phyloP scores from a whole-genome alignment of 2,113 vertebrate species.

The Naja naja region DNA sequence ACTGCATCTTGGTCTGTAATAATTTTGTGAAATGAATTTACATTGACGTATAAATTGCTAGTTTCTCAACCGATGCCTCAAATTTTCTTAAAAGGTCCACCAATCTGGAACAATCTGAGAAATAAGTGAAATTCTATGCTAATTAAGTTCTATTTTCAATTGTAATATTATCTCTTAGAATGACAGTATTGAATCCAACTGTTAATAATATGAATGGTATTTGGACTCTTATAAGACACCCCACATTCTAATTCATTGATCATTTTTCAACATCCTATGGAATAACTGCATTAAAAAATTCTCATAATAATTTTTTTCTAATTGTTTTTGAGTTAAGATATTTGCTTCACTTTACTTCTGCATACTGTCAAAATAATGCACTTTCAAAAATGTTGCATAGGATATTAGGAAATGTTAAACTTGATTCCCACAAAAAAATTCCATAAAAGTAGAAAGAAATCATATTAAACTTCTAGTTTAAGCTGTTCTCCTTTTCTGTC shows the following conservation, averaged over 20 bases:
- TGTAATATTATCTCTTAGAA: neutral
- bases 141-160: neutral
- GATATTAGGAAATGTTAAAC: constrained; percentile 37
- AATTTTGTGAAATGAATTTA: neutral
- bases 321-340: constrained; percentile 2
- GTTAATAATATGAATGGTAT: neutral
- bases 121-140: neutral
- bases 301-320: neutral
- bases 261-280: neutral
- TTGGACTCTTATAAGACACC: neutral
- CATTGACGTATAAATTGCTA: neutral
- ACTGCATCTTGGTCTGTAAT: neutral
- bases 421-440: constrained; percentile 41
- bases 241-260: neutral
- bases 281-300: neutral
- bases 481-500: neutral
- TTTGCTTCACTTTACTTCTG: constrained; percentile 32
- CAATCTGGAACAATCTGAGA: neutral
- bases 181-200: neutral
- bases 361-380: constrained; percentile 54
- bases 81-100: neutral
- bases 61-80: neutral
- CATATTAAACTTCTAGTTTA: constrained; percentile 17
- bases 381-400: constrained; percentile 43
- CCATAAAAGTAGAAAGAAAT: constrained; percentile 45